Evolutionary conservation across 2,797 vertebrate genomes (phyloP), one percentile per base, ranked within the genome.

Genomic region (Danio jaintianensis): DNA sequence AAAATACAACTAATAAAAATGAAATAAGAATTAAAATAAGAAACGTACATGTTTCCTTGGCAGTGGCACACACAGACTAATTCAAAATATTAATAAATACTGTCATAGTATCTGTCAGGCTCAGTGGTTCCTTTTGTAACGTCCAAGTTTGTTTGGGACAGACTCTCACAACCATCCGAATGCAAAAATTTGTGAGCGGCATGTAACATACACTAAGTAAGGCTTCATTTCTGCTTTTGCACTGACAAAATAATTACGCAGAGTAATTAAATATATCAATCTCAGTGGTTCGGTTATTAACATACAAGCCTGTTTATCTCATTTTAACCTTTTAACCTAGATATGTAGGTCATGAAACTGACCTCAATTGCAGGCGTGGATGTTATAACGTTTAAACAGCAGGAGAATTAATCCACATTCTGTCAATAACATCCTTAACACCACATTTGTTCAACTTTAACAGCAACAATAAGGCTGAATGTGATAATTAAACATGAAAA

Each of bases 291-390:
- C 5, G 13, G 36, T 70, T 36, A 47, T 61, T 52, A 62, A 43
- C 29, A 13, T 2, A 4, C 38, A 63, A 18, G 20, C 20, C 12
- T 43, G 68, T 22, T 78, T 50, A 40, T 42, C 67, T 53, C 7
- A 42, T 16, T 50, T 61, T 47, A 63, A 55, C 59, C 58, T 45
- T 18, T 62, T 79, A 62, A 79, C 45, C 56, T 63, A 71, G 18
- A 71, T 55, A 71, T 38, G 36, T 52, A 62, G 45, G 68, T 53
- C 67, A 53, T 36, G 47, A 63, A 79, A 72, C 59, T 55, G 59
- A 70, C 77, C 67, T 63, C 58, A 62, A 50, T 69, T 48, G 16
- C 42, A 77, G 12, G 18, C 29, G 29, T 0, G 7, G 18, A 15
- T 20, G 16, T 15, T 58, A 56, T 43, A 38, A 48, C 16, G n/a